phyloP scores from a whole-genome alignment of 2,888 invertebrate genomes.

The Philopedon plagiatum region DNA sequence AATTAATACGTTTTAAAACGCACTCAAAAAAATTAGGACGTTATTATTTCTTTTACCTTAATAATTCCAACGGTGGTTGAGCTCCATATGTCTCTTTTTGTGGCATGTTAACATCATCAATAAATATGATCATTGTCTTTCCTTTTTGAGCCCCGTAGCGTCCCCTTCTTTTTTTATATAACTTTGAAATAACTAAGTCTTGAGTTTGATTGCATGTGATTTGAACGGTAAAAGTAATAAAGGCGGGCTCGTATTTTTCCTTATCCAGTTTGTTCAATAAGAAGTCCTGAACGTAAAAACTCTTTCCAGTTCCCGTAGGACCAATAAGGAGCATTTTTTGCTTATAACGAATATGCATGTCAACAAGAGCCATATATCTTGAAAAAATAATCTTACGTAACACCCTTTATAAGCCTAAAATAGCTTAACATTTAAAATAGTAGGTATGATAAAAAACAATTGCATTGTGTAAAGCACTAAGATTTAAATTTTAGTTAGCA shows the following conservation, averaged over 20 bases:
- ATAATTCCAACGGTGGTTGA: conserved; percentile 87
- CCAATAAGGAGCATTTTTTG: conserved; percentile 83
- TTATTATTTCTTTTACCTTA: conserved; percentile 71
- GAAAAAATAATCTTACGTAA: conserved; percentile 10
- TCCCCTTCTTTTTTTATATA: conserved; percentile 75
- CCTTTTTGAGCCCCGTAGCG: conserved; percentile 84
- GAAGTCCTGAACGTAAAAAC: conserved; percentile 82
- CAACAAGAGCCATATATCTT: conserved; percentile 81
- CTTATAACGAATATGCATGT: conserved; percentile 80
- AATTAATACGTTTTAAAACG: no score
- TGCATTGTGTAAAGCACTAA: no score
- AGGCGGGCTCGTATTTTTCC: conserved; percentile 81
- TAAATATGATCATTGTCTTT: conserved; percentile 81
- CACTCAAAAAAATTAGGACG: no score
- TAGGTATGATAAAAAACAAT: no score
- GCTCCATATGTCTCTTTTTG: conserved; percentile 87
- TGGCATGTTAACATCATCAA: conserved; percentile 93
- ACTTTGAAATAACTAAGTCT: conserved; percentile 80
- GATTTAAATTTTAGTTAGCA: no score
- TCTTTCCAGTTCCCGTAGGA: conserved; percentile 90
- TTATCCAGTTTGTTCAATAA: conserved; percentile 79
- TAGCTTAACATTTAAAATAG: not conserved
- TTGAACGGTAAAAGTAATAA: conserved; percentile 87
- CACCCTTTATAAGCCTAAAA: no score
- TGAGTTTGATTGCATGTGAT: conserved; percentile 88